Percentiles rank a stretch among this genome's conserved stretches.
Conservation (phyloP, 1,140 invertebrate genomes). For the Dufourea novaeangliae region DNA sequence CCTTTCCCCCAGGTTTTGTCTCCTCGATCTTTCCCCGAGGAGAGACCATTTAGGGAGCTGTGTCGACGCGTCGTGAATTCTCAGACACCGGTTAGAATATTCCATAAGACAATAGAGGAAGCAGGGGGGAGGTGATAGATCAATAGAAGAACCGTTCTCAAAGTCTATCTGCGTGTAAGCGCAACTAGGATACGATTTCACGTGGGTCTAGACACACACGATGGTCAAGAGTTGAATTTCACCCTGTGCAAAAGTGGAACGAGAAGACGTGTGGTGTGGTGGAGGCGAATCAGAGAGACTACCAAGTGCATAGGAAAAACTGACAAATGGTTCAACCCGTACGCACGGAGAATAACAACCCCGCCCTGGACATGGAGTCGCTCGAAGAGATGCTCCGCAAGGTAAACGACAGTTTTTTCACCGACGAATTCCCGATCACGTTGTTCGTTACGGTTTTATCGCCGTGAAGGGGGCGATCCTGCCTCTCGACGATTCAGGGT, state of each 20-base stretch:
- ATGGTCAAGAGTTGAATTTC: slow-evolving; percentile 1
- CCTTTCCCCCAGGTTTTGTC: neutral
- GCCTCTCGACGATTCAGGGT: no score
- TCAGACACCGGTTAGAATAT: no score
- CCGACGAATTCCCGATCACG: neutral
- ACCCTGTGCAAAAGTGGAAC: neutral
- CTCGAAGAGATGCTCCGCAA: slow-evolving; percentile 91
- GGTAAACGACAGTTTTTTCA: slow-evolving; percentile 81
- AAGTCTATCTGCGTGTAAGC: no score
- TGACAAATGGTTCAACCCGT: slow-evolving; percentile 77
- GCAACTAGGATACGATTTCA: slow-evolving; percentile 2
- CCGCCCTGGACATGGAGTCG: slow-evolving; percentile 89
- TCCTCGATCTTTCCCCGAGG: neutral
- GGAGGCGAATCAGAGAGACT: slow-evolving; percentile 24
- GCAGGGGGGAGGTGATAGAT: no score
- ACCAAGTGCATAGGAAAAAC: slow-evolving; percentile 14
- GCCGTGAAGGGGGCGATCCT: neutral
- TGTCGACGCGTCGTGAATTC: no score
- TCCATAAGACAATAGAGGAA: no score
- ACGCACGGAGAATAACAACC: slow-evolving; percentile 86
- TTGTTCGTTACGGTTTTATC: neutral
- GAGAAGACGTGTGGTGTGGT: neutral
- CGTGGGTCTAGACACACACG: neutral
- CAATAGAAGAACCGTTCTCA: no score
- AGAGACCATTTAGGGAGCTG: no score